Base-by-base conservation (phyloP, 2,797 vertebrate species). In the Limnodromus scolopaceus region DNA sequence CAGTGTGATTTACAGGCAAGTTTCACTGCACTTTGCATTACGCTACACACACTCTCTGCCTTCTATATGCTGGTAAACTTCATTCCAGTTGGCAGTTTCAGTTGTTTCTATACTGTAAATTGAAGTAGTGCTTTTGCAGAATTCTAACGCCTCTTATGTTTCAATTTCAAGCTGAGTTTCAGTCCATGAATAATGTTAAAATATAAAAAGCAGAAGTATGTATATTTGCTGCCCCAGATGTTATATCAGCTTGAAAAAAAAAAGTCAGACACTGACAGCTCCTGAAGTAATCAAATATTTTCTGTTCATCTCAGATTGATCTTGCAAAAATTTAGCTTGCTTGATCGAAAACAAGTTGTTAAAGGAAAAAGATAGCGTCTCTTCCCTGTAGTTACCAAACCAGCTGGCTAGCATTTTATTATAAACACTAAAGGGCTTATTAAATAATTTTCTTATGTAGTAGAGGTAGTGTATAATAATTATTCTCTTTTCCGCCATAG, bases 111-210 rank as follows among this genome's bases (percentile, higher is more conserved):
- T 39, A 34, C 46, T 87, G 63, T 75, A 96, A 69, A 94, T 41
- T 80, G 54, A 85, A 77, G 43, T 15, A 36, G 55, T 82, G 36
- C 65, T 76, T 93, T 91, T 92, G 28, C 91, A 89, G 78, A 79
- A 96, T 66, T 92, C 51, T n/a, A 87, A 94, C 51, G 34, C 54
- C 20, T 58, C 66, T 92, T 66, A 76, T 45, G 71, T 83, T 93
- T 94, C 64, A 60, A 78, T 93, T 92, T 82, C 78, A 86, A 94
- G 80, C 65, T 69, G 77, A 88, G 69, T 79, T 94, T 92, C 77
- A 82, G 36, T 38, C 66, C 70, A 82, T 65, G 70, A 94, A 94
- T 66, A 94, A 82, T 45, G 27, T 41, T 94, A 64, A 86, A 82
- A 85, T 87, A 84, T 13, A 80, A 82, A 91, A 87, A 78, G 16